These are phyloP conservation scores for Triplophysa tibetana DNA, from an alignment of 2,113 vertebrate genomes.

Conservation along the genomic window DNA sequence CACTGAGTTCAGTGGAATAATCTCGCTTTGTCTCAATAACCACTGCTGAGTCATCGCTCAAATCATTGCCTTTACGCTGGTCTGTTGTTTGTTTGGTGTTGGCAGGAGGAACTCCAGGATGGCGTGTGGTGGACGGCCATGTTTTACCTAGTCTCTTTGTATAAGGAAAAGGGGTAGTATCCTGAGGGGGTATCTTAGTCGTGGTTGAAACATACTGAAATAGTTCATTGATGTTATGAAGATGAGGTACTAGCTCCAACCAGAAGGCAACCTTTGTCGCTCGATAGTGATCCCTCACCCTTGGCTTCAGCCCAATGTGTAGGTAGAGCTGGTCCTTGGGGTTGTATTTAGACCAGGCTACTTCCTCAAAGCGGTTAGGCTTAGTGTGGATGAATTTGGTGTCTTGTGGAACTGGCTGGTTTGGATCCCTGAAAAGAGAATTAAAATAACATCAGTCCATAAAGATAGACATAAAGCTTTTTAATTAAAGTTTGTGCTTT, in stretches of 20 bases:
- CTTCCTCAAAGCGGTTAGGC: slow-evolving; percentile 95
- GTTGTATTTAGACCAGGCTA: slow-evolving; percentile 97
- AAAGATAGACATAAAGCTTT: not conserved
- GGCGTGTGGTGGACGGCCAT: slow-evolving; percentile 91
- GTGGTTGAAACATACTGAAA: slow-evolving; percentile 94
- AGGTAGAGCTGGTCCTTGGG: slow-evolving; percentile 96
- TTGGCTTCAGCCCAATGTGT: slow-evolving; percentile 91
- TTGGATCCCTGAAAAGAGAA: slow-evolving; percentile 83
- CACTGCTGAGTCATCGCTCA: slow-evolving; percentile 81
- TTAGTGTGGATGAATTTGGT: slow-evolving; percentile 98
- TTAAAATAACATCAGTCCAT: not conserved
- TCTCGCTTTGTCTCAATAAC: slow-evolving; percentile 91
- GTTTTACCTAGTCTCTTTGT: slow-evolving; percentile 87
- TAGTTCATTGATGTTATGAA: slow-evolving; percentile 93
- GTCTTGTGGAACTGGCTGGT: slow-evolving; percentile 94
- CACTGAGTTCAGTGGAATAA: slow-evolving; percentile 92
- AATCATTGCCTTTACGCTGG: slow-evolving; percentile 76
- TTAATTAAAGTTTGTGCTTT: too few relatives aligned
- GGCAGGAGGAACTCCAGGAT: slow-evolving; percentile 84
- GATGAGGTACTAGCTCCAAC: slow-evolving; percentile 90
- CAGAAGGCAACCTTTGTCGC: slow-evolving; percentile 98
- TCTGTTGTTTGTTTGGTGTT: slow-evolving; percentile 88
- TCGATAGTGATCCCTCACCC: slow-evolving; percentile 92
- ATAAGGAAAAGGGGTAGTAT: slow-evolving; percentile 91
- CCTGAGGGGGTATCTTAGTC: slow-evolving; percentile 91